Percentiles rank a stretch among this genome's conserved stretches.
These are phyloP conservation scores for Trichechus manatus DNA, from an alignment of 2,113 vertebrate genomes.

Conservation along the genomic window DNA sequence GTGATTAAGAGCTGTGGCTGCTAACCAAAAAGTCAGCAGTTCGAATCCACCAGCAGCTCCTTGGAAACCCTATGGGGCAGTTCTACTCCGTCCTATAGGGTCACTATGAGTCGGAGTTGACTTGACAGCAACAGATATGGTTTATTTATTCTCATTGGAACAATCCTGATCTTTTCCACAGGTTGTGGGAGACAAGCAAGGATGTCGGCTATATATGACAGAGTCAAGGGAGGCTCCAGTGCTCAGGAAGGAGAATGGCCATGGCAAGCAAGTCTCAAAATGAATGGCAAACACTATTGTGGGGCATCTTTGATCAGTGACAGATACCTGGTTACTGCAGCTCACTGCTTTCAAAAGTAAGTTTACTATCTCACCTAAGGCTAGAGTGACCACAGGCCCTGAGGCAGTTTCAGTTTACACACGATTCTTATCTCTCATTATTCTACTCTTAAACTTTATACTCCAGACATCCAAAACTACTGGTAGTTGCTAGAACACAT, in stretches of 20 bases:
- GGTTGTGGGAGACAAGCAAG: slow-evolving; percentile 81
- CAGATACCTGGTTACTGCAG: slow-evolving; percentile 90
- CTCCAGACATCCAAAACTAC: background rate
- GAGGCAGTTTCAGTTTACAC: background rate
- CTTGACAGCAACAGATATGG: no score
- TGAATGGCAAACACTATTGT: slow-evolving; percentile 87
- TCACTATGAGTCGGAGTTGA: no score
- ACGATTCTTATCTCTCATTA: background rate
- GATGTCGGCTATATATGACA: slow-evolving; percentile 82
- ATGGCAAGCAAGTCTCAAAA: slow-evolving; percentile 93
- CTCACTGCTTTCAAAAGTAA: slow-evolving; percentile 90
- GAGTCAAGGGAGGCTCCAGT: slow-evolving; percentile 90
- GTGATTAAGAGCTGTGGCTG: no score
- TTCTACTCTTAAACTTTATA: background rate
- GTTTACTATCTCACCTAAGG: background rate
- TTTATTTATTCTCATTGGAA: background rate
- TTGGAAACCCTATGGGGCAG: no score
- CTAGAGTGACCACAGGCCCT: no score
- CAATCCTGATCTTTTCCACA: slow-evolving; percentile 41
- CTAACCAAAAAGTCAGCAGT: no score
- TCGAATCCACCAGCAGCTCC: no score
- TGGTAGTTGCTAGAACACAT: background rate
- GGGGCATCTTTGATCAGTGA: slow-evolving; percentile 91
- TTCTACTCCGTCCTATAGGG: no score
- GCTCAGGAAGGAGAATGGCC: slow-evolving; percentile 90